Evolutionary conservation across 2,797 vertebrate genomes (phyloP).

Genomic region (Acanthopagrus latus): DNA sequence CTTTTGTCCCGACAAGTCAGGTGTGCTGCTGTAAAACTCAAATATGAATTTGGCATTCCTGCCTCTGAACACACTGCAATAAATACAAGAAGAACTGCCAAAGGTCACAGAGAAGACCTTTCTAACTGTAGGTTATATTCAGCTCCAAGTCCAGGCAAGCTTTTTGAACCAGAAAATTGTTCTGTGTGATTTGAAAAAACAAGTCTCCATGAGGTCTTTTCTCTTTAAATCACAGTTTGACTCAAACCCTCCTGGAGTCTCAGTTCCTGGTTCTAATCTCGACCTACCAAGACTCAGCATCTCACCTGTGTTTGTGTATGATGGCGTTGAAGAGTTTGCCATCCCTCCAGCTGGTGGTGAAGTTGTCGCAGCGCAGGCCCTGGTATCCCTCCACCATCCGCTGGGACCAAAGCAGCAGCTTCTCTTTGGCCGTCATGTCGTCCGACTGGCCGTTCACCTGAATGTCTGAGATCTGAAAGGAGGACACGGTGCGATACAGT

Average conservation of each 20-base stretch:
- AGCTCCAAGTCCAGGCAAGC: constrained; percentile 60
- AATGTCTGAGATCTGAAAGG: constrained; percentile 94
- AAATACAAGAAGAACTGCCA: constrained; percentile 36
- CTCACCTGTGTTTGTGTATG: constrained; percentile 94
- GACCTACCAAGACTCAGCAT: background rate
- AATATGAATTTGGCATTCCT: constrained; percentile 27
- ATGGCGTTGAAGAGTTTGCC: constrained; percentile 95
- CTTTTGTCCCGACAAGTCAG: constrained; percentile 46
- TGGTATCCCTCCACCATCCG: constrained; percentile 96
- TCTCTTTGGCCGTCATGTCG: constrained; percentile 98
- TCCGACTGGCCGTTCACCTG: constrained; percentile 97
- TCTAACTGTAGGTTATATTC: constrained; percentile 1
- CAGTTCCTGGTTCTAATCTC: background rate
- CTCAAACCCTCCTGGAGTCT: background rate
- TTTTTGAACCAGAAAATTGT: background rate
- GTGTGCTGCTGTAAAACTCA: constrained; percentile 2
- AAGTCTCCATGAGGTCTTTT: background rate
- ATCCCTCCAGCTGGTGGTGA: constrained; percentile 94
- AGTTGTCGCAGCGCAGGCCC: constrained; percentile 95
- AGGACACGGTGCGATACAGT: background rate
- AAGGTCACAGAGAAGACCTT: constrained; percentile 30
- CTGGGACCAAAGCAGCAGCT: constrained; percentile 97
- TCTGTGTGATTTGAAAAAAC: background rate
- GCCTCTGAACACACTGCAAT: constrained; percentile 21
- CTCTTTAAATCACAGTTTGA: background rate